Evolutionary conservation across 1,140 invertebrate genomes (phyloP), one percentile per base, ranked within the genome.

Genomic region (Cephus cinctus): DNA sequence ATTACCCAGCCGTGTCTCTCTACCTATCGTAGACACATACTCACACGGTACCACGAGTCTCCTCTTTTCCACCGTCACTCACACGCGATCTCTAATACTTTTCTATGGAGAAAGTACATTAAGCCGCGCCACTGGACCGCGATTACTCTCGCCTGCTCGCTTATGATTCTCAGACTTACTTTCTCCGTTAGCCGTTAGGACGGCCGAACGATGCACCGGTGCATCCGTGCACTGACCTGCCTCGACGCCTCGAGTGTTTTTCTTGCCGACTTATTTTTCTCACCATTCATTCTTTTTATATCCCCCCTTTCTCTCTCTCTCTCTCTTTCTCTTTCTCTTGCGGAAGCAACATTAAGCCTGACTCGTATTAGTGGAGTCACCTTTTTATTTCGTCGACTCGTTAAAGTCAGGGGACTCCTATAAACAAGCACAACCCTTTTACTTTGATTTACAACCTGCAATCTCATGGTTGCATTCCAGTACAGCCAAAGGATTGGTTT

Each of bases 211-310:
- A 27, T 38, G 39, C 39, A 5, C n/a, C 44, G 48, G 1, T 53
- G 48, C 49, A 52, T 38, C 52, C 44, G 38, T 52, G 51, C 59
- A 67, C 68, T 69, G 66, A 67, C 63, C 66, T 69, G 53, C 54
- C 65, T 31, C 56, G 62, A 32, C 47, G 39, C 36, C 43, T 49
- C 27, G 27, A 19, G 23, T 25, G 21, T 21, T 27, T 32, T 35
- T 38, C 23, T 12, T 32, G 22, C 19, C 44, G 5, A 4, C 21
- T 6, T 42, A 23, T 23, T 25, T 14, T 20, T 52, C 39, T 34
- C 50, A 12, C 18, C n/a, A n/a, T n/a, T n/a, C n/a, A n/a, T n/a
- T n/a, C n/a, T n/a, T 35, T 21, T 30, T 19, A 36, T 52, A 40
- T 46, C 43, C 39, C 43, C 46, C 46, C 25, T 15, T 15, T 25